Conservation (phyloP, 2,113 vertebrate species). For the Oncorhynchus nerka region DNA sequence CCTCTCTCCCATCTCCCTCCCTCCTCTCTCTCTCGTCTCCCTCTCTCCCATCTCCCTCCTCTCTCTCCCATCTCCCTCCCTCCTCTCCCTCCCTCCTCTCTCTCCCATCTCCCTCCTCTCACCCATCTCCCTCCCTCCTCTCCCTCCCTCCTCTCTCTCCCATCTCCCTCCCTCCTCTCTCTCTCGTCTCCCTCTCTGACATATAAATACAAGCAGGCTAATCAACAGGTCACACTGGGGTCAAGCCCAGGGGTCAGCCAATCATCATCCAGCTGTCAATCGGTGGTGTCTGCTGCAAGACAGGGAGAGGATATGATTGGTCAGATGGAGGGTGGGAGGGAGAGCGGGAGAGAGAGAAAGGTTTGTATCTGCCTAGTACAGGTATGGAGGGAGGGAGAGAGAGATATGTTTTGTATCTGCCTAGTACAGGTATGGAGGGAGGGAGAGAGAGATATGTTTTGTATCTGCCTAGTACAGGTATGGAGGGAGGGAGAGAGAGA, state of each 20-base stretch:
- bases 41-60: slow-evolving; percentile 11
- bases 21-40: neutral
- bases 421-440: too few species aligned
- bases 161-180: slow-evolving; percentile 15
- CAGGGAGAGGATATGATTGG: slow-evolving; percentile 14
- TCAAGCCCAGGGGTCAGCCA: slow-evolving; percentile 47
- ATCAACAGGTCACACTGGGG: slow-evolving; percentile 60
- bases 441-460: too few species aligned
- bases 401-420: too few species aligned
- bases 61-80: rapidly evolving
- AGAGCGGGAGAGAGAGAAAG: neutral
- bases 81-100: too few species aligned
- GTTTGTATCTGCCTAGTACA: too few species aligned
- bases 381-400: too few species aligned
- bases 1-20: neutral
- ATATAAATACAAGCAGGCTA: slow-evolving; percentile 70
- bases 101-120: neutral
- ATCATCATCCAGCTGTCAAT: slow-evolving; percentile 63
- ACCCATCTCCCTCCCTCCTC: neutral
- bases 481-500: neutral
- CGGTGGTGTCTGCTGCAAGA: slow-evolving; percentile 19
- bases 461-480: too few species aligned
- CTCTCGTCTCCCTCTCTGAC: slow-evolving; percentile 33
- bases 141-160: neutral
- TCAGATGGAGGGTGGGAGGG: neutral